Evolutionary conservation across 2,888 invertebrate species (phyloP), one percentile per base, ranked within the genome.

Genomic region (Unio delphinus): DNA sequence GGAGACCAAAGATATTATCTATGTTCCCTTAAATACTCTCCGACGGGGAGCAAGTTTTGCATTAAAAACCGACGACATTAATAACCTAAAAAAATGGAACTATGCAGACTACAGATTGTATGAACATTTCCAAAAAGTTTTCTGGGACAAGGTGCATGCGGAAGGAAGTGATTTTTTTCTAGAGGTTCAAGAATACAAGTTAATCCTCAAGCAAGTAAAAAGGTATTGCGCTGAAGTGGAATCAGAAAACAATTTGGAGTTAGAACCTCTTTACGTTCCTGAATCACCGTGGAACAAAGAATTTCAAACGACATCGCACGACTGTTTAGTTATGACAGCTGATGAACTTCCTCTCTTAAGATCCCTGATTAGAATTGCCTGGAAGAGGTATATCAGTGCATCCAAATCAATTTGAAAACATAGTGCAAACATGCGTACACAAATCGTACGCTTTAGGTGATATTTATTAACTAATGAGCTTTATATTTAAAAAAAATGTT

Each of bases 1-100:
- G 89, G 72, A 65, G 18, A 75, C 83, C 2, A 75, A 81, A 64
- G 88, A 89, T 65, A 83, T 89, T 23, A 56, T 89, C 5, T 86
- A 83, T 68, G 69, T 84, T 17, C 80, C 78, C 18, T 74, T 80
- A 30, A 85, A 86, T 73, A 63, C 66, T 20, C 71, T 73, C 23
- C 23, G 57, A 8, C 65, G 58, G 7, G 80, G 72, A 61, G 20
- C 60, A 4, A 64, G 74, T 11, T 61, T 78, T 17, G 34, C 64
- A 8, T 55, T 84, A 18, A 72, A 81, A 20, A 60, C 63, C 18
- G 69, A 67, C 1, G 80, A 83, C 45, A 56, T 78, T 4, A 45
- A 65, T 4, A 73, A 65, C 11, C 76, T 86, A 55, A 73, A 73
- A 57, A 60, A 68, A 18, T 84, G 83, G 80, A 84, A 85, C 62